Base-by-base conservation (phyloP, 2,113 vertebrate species). In the Lethenteron reissneri region DNA sequence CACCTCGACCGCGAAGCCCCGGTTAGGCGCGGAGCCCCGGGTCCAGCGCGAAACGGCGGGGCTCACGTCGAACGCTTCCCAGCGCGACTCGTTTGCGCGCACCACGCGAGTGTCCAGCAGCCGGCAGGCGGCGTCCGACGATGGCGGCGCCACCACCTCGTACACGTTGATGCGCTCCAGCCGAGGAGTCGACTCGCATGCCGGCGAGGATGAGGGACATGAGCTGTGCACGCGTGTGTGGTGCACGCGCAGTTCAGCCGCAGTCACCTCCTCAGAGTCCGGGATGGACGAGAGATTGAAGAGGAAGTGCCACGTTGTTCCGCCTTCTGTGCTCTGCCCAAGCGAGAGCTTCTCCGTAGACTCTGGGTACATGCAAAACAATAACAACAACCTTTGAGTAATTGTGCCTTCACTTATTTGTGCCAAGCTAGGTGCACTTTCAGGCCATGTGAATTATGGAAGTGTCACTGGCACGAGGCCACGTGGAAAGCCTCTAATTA, bases 131-230 rank as follows among this genome's bases (percentile, higher is more conserved):
- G 88, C 76, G 82, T 77, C 56, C 57, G 76, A 57, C 72, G 81
- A 73, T 70, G 79, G 84, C 76, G 83, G 83, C 77, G 87, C 86
- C 74, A 99, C 83, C 76, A 97, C 85, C 83, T 99, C 94, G 79
- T 91, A 96, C 84, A 99, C 87, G 87, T 96, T 97, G 83, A 99
- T 92, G 74, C 94, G 87, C 75, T 96, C 91, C 77, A 85, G 80
- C 77, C 85, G 84, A 70, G 83, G 82, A 70, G 76, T 78, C 72
- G 78, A 80, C 77, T 79, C 80, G 73, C 81, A 78, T 71, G 79
- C 74, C 41, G 41, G 41, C 41, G 41, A 41, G 41, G 41, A 6
- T 41, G 41, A 41, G 41, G 41, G 41, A 41, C 41, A 41, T 41
- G 41, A 5, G 76, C 82, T 84, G 70, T 83, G 83, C 74, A 92